Base-by-base conservation (phyloP, 2,113 vertebrate species). In the Festucalex cinctus region DNA sequence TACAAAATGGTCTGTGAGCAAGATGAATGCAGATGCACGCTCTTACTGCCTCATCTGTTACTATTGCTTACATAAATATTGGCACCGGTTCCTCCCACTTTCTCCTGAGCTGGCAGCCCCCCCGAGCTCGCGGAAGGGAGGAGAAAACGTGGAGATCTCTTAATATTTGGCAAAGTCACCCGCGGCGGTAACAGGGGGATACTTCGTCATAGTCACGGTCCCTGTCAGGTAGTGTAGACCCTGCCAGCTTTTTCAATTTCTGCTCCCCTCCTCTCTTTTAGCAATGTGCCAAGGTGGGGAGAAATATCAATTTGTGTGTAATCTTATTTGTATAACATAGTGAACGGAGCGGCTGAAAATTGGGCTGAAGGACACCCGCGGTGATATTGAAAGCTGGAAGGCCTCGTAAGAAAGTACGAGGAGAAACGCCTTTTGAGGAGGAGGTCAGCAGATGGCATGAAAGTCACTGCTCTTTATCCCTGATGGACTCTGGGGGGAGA, bases 231-330 rank as follows among this genome's bases (percentile, higher is more conserved):
- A 83, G 68, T 82, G 74, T 79, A 85, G 81, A 83, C 79, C 70
- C 78, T 79, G 89, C 89, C 89, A 90, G 80, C 74, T 77, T 89
- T 89, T 90, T 89, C 85, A 87, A 89, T 90, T 89, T 90, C 85
- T 89, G 71, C 76, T 48, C 61, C 85, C 73, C 79, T 78, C 78
- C 49, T 66, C 85, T 71, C 79, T 81, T 76, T 58, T 64, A 83
- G 83, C 83, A 89, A 88, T 90, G 86, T 86, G 76, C 84, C 76
- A 81, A 73, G 85, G 26, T 57, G 70, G 58, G 58, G 77, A 41
- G 72, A 75, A 85, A 88, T 76, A 75, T 80, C 86, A 88, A 86
- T 88, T 68, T 86, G 77, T 77, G 76, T 61, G 79, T 87, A 83
- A 88, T 86, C 79, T 79, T 88, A 85, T 86, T 88, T 86, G 85